Percentiles rank a stretch among this genome's conserved stretches.
These are phyloP conservation scores for Dromiciops gliroides DNA, from an alignment of 2,113 vertebrate genomes.

Conservation along the genomic window DNA sequence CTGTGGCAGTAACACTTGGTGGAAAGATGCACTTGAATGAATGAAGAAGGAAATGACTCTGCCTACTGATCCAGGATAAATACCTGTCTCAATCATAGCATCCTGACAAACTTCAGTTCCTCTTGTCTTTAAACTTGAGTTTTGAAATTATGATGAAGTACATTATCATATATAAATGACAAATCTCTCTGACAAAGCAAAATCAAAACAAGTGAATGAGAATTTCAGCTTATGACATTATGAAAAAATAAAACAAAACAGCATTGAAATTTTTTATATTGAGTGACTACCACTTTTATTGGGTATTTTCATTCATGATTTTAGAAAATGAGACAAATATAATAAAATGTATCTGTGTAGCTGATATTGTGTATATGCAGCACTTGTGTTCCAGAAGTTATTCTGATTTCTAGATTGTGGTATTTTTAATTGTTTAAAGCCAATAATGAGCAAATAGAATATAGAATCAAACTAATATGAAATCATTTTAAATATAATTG, in stretches of 20 bases:
- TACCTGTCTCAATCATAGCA: conserved; percentile 41
- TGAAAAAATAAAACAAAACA: background rate
- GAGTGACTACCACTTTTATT: background rate
- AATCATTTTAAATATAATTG: conserved; percentile 14
- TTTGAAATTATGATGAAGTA: conserved; percentile 64
- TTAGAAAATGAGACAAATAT: conserved; percentile 16
- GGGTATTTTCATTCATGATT: conserved; percentile 2
- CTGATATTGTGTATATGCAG: background rate
- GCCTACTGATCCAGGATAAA: conserved; percentile 49
- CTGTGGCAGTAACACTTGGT: background rate
- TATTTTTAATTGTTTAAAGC: conserved; percentile 31
- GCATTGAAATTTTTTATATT: conserved; percentile 19
- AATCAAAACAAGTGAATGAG: conserved; percentile 21
- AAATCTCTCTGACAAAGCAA: conserved; percentile 50
- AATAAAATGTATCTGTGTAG: conserved; percentile 11
- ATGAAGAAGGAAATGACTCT: conserved; percentile 50
- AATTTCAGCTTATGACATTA: conserved; percentile 21
- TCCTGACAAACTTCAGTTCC: conserved; percentile 27
- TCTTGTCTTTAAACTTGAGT: conserved; percentile 56
- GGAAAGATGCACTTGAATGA: conserved; percentile 40
- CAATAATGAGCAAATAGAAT: conserved; percentile 30
- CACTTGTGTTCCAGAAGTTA: background rate
- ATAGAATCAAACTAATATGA: conserved; percentile 36
- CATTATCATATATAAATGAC: conserved; percentile 68
- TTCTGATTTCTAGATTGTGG: background rate